Evolutionary conservation across 2,113 vertebrate species (phyloP), one percentile per base, ranked within the genome.

Genomic region (Formicarius rufipectus): DNA sequence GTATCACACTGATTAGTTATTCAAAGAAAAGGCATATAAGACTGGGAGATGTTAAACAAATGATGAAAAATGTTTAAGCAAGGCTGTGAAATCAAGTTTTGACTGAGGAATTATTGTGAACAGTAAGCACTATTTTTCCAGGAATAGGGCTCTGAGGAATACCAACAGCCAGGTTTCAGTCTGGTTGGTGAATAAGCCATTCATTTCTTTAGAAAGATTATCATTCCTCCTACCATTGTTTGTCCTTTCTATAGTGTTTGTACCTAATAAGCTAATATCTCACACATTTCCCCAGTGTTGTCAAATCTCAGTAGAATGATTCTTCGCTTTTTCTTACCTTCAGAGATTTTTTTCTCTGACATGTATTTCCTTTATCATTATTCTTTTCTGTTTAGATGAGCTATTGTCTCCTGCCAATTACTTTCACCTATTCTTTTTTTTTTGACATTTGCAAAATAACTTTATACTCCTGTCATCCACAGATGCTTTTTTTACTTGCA

Each of bases 261-360:
- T 66, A 80, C 47, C 7, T 93, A 94, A 72, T 66, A 95, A 90
- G 63, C 15, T 66, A 74, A 94, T 96, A 94, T 82, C 37, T 89
- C 76, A 74, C 60, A 77, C 20, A n/a, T 56, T 75, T 71, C 40
- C 47, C 82, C 37, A 4, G 45, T 71, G 86, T 79, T 50, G 9
- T 53, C 66, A 92, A 84, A 71, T 89, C 44, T 85, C 79, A 69
- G 4, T 17, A 71, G 82, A 86, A 75, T 23, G 6, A 73, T 68
- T 79, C n/a, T 80, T 88, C 69, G 12, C 1, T 78, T 87, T 91
- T 52, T 31, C 5, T 55, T 81, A 53, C 21, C 16, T 88, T 91
- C 44, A 83, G 49, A 67, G 83, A 67, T 40, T 6, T 56, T 82
- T 76, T 68, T 90, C 55, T 85, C 11, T 8, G 9, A 58, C 44